Conservation (phyloP, 2,797 vertebrate species). For the Pitangus sulphuratus region DNA sequence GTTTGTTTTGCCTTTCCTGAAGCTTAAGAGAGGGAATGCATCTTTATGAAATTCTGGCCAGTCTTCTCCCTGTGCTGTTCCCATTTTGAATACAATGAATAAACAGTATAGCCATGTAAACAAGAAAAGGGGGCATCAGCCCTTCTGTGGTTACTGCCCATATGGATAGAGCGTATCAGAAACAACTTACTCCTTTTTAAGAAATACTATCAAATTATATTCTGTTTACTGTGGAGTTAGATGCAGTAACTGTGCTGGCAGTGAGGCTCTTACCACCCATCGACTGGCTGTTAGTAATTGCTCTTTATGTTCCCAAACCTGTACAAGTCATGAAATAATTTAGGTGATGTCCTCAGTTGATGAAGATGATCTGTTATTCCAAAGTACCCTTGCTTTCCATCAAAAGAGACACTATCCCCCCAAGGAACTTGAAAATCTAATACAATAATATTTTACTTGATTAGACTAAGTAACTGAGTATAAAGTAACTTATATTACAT, state of each 20-base stretch:
- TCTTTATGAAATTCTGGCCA: not conserved
- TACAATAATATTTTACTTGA: slow-evolving; percentile 22
- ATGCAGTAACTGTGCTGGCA: not conserved
- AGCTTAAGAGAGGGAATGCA: not conserved
- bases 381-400: slow-evolving; percentile 32
- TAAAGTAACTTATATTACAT: slow-evolving; percentile 7
- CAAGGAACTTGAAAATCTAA: slow-evolving; percentile 39
- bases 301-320: not conserved
- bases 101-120: fast-evolving
- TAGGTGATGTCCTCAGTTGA: not conserved
- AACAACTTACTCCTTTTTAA: not conserved
- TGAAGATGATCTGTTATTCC: slow-evolving; percentile 38
- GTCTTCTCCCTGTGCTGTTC: not conserved
- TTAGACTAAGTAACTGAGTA: slow-evolving; percentile 50
- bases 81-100: not conserved
- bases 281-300: slow-evolving; percentile 8
- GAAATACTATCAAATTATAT: not conserved
- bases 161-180: not conserved
- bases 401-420: not conserved
- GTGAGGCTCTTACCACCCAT: not conserved
- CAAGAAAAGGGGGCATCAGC: not conserved
- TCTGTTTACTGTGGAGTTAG: not conserved
- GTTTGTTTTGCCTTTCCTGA: not conserved
- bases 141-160: not conserved
- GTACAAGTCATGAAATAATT: not conserved